Base-by-base conservation (phyloP, 35 echinoderm and acorn worm genomes). In the Apostichopus parvimensis region DNA sequence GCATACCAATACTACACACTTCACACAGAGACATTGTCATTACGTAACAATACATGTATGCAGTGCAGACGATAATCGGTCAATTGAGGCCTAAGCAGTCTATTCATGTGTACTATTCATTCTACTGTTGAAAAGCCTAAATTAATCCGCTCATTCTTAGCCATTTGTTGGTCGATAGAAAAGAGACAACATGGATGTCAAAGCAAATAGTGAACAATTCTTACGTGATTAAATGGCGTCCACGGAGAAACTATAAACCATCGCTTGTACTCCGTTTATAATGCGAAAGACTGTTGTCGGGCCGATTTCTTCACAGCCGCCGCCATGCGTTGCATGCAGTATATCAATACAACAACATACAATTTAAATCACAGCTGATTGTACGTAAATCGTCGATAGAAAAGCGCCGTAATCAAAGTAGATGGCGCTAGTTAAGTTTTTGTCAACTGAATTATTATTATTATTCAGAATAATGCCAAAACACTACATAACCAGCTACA, bases 341-440 rank as follows among this genome's bases (percentile, higher is more conserved):
- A 75, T 75, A 75, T 75, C 71, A 75, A 68, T 68, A 68, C 18
- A 68, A 14, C 64, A 68, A 68, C 64, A 68, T 18, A 68, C 64
- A 14, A 68, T 75, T 75, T 75, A 75, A 75, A 75, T 75, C 71
- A 75, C 71, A 75, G 71, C 71, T 75, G 71, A 75, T 75, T 22
- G 71, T 75, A 75, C 71, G 21, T 6, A 75, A 22, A 22, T 22
- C 71, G 71, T 18, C 71, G 71, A 75, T 75, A 6, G 15, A 18
- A 20, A 22, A 18, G 71, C 71, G 71, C 71, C 71, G 34, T 22
- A 75, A 75, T 20, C n/a, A 6, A 61, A 6, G 7, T 75, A 1
- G 71, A 21, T 75, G 71, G 71, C 71, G 71, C 71, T 75, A 18
- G 14, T 75, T 18, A 75, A 75, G 71, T 75, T 18, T n/a, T 18